A percentile compares a stretch with the other conserved stretches of the same genome.
These are phyloP conservation scores for Spodoptera littoralis DNA, from an alignment of 2,888 invertebrate species.

Conservation along the genomic window DNA sequence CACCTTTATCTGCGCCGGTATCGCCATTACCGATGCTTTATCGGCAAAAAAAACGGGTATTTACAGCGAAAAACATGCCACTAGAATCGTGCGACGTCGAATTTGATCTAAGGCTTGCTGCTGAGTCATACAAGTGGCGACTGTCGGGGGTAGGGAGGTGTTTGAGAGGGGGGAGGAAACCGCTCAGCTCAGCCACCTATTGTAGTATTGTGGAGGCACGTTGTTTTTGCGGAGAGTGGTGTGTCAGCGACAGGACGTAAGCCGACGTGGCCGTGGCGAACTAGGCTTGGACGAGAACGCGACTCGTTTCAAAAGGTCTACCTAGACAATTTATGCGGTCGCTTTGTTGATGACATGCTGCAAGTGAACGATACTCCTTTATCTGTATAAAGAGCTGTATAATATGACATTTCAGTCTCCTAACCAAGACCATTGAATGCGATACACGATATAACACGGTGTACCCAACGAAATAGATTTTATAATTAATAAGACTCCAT, in stretches of 20 bases:
- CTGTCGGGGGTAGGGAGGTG: conserved; percentile 58
- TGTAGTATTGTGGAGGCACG: conserved; percentile 83
- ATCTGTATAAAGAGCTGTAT: conserved; percentile 39
- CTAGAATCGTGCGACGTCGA: conserved; percentile 79
- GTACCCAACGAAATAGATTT: conserved; percentile 27
- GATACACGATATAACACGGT: conserved; percentile 13
- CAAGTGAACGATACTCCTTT: conserved; percentile 58
- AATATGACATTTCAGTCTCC: conserved; percentile 34
- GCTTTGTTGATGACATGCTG: conserved; percentile 62
- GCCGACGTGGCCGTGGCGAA: conserved; percentile 68
- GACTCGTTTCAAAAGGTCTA: conserved; percentile 67
- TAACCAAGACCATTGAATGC: conserved; percentile 10
- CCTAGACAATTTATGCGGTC: conserved; percentile 68
- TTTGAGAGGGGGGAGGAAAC: conserved; percentile 66
- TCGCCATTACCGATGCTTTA: conserved; percentile 77
- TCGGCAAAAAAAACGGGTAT: conserved; percentile 73
- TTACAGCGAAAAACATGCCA: conserved; percentile 81
- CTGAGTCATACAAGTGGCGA: conserved; percentile 83
- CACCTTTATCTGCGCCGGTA: conserved; percentile 74
- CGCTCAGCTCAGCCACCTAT: conserved; percentile 83
- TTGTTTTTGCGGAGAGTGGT: conserved; percentile 84
- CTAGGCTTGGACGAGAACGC: conserved; percentile 66
- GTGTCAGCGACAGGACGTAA: conserved; percentile 79
- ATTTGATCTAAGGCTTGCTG: conserved; percentile 82
- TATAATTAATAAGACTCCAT: conserved; percentile 36